Conservation (phyloP, 2,797 vertebrate genomes). For the Notolabrus celidotus region DNA sequence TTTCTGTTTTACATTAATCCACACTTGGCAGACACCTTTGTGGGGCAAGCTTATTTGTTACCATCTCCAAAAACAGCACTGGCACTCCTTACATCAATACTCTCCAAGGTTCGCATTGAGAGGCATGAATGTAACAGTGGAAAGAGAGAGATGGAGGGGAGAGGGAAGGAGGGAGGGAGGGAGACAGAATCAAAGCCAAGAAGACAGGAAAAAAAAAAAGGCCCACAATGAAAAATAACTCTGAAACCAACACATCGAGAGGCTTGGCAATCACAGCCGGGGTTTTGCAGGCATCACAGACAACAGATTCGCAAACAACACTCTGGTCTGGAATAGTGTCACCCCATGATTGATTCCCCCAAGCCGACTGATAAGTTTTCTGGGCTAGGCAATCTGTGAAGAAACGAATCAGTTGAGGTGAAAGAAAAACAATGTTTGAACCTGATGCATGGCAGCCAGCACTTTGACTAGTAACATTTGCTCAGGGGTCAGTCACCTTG, state of each 20-base stretch:
- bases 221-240: conserved; percentile 79
- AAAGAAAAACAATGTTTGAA: conserved; percentile 75
- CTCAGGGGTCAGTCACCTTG: conserved; percentile 76
- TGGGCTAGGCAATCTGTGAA: conserved; percentile 77
- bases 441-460: conserved; percentile 74
- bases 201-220: conserved; percentile 52
- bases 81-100: conserved; percentile 64
- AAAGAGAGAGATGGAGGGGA: conserved; percentile 10
- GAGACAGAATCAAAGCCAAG: conserved; percentile 43
- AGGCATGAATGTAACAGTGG: conserved; percentile 53
- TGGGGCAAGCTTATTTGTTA: conserved; percentile 65
- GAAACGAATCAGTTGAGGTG: conserved; percentile 70
- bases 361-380: conserved; percentile 81
- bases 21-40: conserved; percentile 66
- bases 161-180: conserved; percentile 9
- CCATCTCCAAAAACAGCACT: conserved; percentile 65
- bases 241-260: conserved; percentile 76
- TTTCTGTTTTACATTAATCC: conserved; percentile 70
- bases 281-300: conserved; percentile 76
- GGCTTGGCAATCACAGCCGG: conserved; percentile 76
- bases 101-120: conserved; percentile 61
- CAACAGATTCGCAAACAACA: conserved; percentile 81
- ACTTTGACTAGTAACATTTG: conserved; percentile 75
- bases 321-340: conserved; percentile 77
- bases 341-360: conserved; percentile 82